Base-by-base conservation (phyloP, 2,797 vertebrate genomes). In the Allobates femoralis region DNA sequence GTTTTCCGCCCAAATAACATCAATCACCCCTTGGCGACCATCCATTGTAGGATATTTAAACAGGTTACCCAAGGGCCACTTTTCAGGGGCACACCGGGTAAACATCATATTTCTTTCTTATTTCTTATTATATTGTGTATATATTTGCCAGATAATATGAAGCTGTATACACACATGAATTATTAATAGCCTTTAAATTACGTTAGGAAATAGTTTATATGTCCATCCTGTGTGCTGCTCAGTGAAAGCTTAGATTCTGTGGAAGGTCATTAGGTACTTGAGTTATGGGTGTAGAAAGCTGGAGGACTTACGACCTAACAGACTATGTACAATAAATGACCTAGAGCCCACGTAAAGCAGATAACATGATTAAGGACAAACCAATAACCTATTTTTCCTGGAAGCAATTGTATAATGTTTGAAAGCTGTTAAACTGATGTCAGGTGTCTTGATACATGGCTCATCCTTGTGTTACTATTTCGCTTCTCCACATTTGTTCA, bases 341-440 rank as follows among this genome's bases (percentile, higher is more conserved):
- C 51, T 62, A 56, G 21, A 69, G 15, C 32, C 28, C 0, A 21
- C 16, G 64, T 81, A 81, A 6, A 81, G 28, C 46, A 18, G 26
- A 69, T 71, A 53, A 37, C 64, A 56, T 64, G 51, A 82, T 41
- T 56, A 58, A 82, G 66, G 46, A 34, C 30, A 26, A 73, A 1
- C 15, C 21, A 71, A 41, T 41, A 28, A 71, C 41, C 28, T 26
- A 21, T 80, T 28, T 34, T 50, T 60, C 60, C 60, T 67, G 10
- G 15, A 81, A 28, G 64, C 16, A 53, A 18, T 6, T 26, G 15
- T 60, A 30, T n/a, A 32, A n/a, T 71, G 50, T 37, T 71, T 81
- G 26, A 81, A 81, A 66, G 28, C 60, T 67, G 60, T 80, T 66
- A 67, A 23, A 67, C 79, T 69, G 21, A 53, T 53, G 19, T 37